phyloP scores from a whole-genome alignment of 2,113 vertebrate genomes.

The Brevimyrus niger region DNA sequence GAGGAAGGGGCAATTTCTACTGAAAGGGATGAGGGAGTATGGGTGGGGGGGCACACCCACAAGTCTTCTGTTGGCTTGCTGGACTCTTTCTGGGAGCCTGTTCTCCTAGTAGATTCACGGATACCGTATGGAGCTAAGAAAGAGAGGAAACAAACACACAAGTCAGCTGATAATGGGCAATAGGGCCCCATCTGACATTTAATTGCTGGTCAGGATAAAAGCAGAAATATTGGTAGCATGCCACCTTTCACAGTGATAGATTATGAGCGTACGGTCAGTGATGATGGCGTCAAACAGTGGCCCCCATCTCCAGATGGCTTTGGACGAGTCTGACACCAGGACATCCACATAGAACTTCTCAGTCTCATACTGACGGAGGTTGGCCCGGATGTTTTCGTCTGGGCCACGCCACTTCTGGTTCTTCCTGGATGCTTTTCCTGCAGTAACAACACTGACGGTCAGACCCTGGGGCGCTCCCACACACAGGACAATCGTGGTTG shows the following conservation, averaged over 20 bases:
- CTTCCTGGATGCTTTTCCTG: slow-evolving; percentile 90
- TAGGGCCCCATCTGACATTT: background rate
- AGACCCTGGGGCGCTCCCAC: background rate
- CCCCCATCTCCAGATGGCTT: slow-evolving; percentile 74
- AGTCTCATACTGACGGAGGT: slow-evolving; percentile 85
- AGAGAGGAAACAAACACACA: background rate
- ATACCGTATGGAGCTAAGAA: slow-evolving; percentile 87
- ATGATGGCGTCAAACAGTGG: slow-evolving; percentile 82
- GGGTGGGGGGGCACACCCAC: slow-evolving; percentile 54
- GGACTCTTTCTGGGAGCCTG: slow-evolving; percentile 77
- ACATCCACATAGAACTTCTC: slow-evolving; percentile 83
- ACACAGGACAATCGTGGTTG: background rate
- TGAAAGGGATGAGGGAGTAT: background rate
- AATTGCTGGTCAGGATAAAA: background rate
- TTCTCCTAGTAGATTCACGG: slow-evolving; percentile 89
- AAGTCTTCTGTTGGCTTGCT: slow-evolving; percentile 65
- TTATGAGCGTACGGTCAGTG: slow-evolving; percentile 81
- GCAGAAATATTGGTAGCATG: background rate
- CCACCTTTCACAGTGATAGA: background rate
- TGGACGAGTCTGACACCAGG: slow-evolving; percentile 86
- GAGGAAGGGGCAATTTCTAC: background rate
- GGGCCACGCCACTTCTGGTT: slow-evolving; percentile 97
- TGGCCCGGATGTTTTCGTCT: slow-evolving; percentile 94
- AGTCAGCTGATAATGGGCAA: background rate
- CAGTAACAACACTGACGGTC: background rate